A percentile compares a stretch with the other conserved stretches of the same genome.
Evolutionary conservation across 2,797 vertebrate species (phyloP).

Genomic region (Capromys pilorides): DNA sequence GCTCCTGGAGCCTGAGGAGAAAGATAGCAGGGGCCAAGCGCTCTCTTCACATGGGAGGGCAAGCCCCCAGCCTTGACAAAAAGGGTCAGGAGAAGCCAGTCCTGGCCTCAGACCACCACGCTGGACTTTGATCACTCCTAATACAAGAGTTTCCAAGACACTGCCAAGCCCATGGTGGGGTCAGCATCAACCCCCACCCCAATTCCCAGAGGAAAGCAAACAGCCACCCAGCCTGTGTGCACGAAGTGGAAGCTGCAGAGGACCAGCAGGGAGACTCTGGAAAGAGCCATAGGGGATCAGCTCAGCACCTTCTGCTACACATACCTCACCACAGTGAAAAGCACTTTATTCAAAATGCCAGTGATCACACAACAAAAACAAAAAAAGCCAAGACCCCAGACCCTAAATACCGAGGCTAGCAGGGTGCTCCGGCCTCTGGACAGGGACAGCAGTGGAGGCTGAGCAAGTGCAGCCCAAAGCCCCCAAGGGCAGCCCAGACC

Average conservation of each 20-base stretch:
- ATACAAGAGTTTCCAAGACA: neutral
- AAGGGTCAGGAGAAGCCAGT: neutral
- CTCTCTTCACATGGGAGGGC: neutral
- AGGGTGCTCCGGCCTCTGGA: neutral
- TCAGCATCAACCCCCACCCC: neutral
- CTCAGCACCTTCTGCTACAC: neutral
- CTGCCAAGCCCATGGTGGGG: neutral
- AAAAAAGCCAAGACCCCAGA: neutral
- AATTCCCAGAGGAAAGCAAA: neutral
- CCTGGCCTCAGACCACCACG: neutral
- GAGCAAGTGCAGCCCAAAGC: neutral
- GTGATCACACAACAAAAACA: neutral
- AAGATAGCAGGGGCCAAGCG: neutral
- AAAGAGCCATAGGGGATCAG: neutral
- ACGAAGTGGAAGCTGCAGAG: no score
- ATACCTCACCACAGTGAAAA: neutral
- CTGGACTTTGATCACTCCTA: constrained; percentile 56
- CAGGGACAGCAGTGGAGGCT: neutral
- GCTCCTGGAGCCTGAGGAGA: neutral
- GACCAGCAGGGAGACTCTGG: neutral
- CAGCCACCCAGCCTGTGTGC: neutral
- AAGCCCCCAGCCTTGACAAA: neutral
- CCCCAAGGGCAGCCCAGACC: neutral
- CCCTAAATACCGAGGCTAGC: neutral
- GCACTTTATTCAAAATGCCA: neutral